These are phyloP conservation scores for Protaetia brevitarsis DNA, from an alignment of 1,140 invertebrate genomes.

Conservation along the genomic window DNA sequence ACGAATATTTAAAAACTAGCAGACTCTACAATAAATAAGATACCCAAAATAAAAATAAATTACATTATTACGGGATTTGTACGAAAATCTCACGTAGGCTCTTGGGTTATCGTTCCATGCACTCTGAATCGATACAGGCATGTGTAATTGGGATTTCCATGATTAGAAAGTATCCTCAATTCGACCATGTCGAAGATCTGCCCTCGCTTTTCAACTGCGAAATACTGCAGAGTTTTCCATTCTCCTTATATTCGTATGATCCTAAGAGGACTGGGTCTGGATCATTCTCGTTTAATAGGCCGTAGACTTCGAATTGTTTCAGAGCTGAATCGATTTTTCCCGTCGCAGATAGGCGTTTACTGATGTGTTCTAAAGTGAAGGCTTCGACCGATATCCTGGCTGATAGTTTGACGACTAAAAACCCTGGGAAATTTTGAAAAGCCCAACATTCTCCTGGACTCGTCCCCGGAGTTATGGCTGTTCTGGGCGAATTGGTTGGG, in stretches of 20 bases:
- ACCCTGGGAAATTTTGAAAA: constrained; percentile 88
- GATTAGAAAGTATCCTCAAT: constrained; percentile 86
- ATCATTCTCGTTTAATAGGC: constrained; percentile 79
- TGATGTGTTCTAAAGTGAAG: constrained; percentile 90
- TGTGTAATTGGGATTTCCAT: constrained; percentile 92
- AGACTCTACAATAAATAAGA: constrained; percentile 11
- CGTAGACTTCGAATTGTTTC: constrained; percentile 85
- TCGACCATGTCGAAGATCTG: constrained; percentile 79
- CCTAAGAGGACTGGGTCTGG: constrained; percentile 75
- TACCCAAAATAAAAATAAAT: constrained; percentile 8
- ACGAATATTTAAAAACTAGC: neutral
- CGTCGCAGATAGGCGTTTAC: constrained; percentile 68
- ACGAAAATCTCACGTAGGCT: constrained; percentile 29
- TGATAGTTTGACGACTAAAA: constrained; percentile 74
- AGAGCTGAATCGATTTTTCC: constrained; percentile 92
- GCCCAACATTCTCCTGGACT: constrained; percentile 97
- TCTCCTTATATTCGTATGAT: constrained; percentile 76
- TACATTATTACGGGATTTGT: neutral
- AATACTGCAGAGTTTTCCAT: constrained; percentile 88
- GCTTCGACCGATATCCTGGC: constrained; percentile 74
- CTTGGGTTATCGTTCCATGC: constrained; percentile 65
- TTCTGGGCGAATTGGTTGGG: constrained; percentile 80
- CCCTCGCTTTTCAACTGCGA: constrained; percentile 64
- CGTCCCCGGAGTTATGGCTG: constrained; percentile 86
- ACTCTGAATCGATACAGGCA: constrained; percentile 97